Evolutionary conservation across 2,888 invertebrate species (phyloP), one percentile per base, ranked within the genome.

Genomic region (Scaptomyza flava): DNA sequence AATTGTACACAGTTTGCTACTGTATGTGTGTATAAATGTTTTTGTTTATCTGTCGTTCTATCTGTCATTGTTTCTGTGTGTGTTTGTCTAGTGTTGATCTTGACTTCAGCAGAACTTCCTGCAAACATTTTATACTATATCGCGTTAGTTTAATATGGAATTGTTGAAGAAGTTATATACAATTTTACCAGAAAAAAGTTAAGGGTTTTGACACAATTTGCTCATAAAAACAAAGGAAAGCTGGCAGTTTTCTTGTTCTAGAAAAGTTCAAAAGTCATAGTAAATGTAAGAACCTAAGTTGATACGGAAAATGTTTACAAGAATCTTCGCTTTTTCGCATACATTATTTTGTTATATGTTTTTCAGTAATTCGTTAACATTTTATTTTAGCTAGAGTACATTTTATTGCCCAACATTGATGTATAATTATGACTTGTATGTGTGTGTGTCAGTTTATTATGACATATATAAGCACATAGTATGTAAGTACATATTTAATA

Each of bases 351-450:
- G 14, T 51, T 60, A 20, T 52, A 59, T 30, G n/a, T 50, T 59
- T 48, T 41, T 72, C 8, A 43, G 31, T 50, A 52, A 67, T 56
- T 62, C 59, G 38, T 71, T 71, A 82, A 77, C 77, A 82, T 71
- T 57, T 73, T 58, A 66, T 52, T 60, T 84, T 57, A 17, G 59
- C 72, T 76, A 80, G 79, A 72, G 30, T 87, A 87, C 69, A 74
- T 69, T 65, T 82, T 86, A 83, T 80, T 86, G 87, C 78, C 85
- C 77, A 88, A 83, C 83, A 86, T 83, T 87, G 68, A 77, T 60
- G 68, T 87, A 79, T 68, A 85, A 66, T 71, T 53, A 50, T 60
- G 56, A 60, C 41, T 20, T 59, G 14, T 62, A 11, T 68, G 14
- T 66, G 41, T 48, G 23, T 23, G 7, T 17, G 57, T 62, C 36